Evolutionary conservation across 2,797 vertebrate species (phyloP).

Genomic region (Oreortyx pictus): DNA sequence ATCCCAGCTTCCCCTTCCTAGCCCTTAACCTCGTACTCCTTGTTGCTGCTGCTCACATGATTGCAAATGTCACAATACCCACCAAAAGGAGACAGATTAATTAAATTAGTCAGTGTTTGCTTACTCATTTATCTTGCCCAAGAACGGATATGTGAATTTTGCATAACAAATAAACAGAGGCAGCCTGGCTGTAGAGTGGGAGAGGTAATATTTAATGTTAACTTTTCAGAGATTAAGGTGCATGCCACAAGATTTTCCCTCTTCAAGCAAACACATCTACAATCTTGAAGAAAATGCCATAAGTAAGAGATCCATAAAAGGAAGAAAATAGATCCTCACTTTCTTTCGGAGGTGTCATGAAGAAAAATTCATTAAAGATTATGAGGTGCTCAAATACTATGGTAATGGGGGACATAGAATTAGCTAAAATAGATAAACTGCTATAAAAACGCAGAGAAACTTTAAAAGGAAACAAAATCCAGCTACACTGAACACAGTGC

Average conservation of each 20-base stretch:
- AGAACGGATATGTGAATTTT: accelerated
- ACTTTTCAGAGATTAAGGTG: background rate
- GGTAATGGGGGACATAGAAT: background rate
- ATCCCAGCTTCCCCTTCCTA: background rate
- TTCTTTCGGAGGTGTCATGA: background rate
- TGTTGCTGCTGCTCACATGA: background rate
- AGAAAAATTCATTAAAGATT: conserved; percentile 8
- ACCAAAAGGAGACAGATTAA: background rate
- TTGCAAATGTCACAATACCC: background rate
- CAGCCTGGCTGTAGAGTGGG: background rate
- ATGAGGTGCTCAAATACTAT: background rate
- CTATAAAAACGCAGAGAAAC: background rate
- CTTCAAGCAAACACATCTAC: background rate
- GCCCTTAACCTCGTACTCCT: background rate
- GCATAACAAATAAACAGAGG: background rate
- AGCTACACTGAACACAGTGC: background rate
- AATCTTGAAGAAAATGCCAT: background rate
- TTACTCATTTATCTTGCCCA: background rate
- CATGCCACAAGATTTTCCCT: background rate
- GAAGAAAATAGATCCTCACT: background rate
- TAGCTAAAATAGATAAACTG: background rate
- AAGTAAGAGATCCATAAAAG: background rate
- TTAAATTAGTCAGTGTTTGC: accelerated
- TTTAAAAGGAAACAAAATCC: conserved; percentile 11
- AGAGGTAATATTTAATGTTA: background rate